Evolutionary conservation across 2,797 vertebrate species (phyloP), one percentile per base, ranked within the genome.

Genomic region (Pseudotriccus pelzelni): DNA sequence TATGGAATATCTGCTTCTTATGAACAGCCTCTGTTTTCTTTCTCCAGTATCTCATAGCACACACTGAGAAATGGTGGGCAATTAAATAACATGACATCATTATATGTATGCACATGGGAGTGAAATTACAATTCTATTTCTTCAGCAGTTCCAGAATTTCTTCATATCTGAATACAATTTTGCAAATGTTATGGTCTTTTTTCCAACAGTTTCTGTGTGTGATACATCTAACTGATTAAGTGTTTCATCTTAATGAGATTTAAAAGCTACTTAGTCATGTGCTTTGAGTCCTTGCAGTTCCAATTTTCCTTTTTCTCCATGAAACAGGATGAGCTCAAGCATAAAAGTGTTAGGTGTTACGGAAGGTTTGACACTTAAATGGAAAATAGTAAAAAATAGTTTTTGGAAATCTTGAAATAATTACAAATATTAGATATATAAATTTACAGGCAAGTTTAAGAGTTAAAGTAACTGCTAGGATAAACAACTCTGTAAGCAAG

Each of bases 401-500:
- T 66, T 73, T 44, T 36, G 21, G 20, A 77, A 18, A 77, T 46
- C 28, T 85, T 85, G 49, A 49, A 79, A 73, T 60, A 63, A 46
- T 47, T 60, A 37, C 59, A 64, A 63, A 30, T 30, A 52, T 56
- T 69, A 87, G 34, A 64, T 43, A 73, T 22, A 78, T 7, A 58
- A 53, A 84, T 68, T 68, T 52, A 67, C 50, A 60, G 25, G 21
- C 28, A 87, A 14, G 15, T 53, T 84, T 90, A 67, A 84, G 56
- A 79, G 32, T 58, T 49, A 76, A 82, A 92, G 55, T 39, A 89
- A 50, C 36, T 68, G 16, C 89, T 95, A 83, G 36, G 74, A 68
- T 85, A 87, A 85, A 83, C 55, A 17, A 64, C 18, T 63, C 34
- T 55, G 36, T 84, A 94, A 92, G 66, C 17, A 94, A 83, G 18